Evolutionary conservation across 2,113 vertebrate genomes (phyloP).

Genomic region (Dolichallabes microphthalmus): DNA sequence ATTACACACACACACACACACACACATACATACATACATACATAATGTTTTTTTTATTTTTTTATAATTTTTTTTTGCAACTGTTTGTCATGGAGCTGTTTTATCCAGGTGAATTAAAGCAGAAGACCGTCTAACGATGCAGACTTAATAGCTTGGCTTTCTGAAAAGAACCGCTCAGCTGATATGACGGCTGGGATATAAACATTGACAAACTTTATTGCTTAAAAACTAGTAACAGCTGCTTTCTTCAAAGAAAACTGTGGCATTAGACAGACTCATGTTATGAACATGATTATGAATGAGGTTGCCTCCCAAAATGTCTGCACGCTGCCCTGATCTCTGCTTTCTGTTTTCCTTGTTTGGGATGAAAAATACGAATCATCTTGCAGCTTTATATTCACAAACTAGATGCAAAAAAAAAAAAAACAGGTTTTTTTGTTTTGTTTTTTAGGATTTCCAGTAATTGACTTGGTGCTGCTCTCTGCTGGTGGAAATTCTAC

Average conservation of each 20-base stretch:
- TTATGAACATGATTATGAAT: background rate
- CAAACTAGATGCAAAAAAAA: background rate
- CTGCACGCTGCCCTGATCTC: background rate
- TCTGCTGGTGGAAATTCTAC: background rate
- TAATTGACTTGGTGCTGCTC: background rate
- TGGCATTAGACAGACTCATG: background rate
- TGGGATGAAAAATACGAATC: background rate
- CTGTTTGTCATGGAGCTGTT: background rate
- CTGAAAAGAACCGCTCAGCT: background rate
- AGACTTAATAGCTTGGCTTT: background rate
- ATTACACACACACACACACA: too few relatives aligned
- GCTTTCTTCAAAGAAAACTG: background rate
- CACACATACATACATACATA: too few relatives aligned
- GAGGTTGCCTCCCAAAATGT: background rate
- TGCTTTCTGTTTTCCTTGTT: background rate
- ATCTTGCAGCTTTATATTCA: background rate
- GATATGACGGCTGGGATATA: background rate
- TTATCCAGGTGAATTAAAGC: background rate
- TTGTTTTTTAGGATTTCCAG: background rate
- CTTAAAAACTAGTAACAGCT: background rate
- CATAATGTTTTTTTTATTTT: too few relatives aligned
- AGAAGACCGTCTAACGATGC: background rate
- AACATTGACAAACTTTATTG: background rate
- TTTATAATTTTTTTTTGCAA: background rate
- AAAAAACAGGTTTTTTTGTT: background rate